A percentile compares a stretch with the other conserved stretches of the same genome.
phyloP scores from a whole-genome alignment of 2,113 vertebrate genomes.

The Burhinus oedicnemus region DNA sequence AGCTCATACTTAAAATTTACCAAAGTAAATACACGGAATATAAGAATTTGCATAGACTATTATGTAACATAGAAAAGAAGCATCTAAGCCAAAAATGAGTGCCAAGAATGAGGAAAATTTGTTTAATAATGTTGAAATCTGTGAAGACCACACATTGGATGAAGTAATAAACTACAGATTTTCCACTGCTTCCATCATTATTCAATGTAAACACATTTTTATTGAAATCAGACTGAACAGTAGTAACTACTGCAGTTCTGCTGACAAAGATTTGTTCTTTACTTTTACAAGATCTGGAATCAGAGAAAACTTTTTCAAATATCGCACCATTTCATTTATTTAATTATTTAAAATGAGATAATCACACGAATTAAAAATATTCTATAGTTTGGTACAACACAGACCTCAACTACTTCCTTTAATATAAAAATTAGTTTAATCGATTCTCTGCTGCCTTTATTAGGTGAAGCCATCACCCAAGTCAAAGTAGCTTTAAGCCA shows the following conservation, averaged over 20 bases:
- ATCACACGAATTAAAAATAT: background rate
- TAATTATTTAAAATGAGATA: background rate
- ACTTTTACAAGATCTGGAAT: background rate
- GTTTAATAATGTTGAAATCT: background rate
- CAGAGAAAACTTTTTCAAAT: background rate
- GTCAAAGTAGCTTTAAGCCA: background rate
- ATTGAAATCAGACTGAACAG: background rate
- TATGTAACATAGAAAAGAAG: background rate
- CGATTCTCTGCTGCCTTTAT: background rate
- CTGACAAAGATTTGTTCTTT: background rate
- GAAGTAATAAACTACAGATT: background rate
- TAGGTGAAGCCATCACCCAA: background rate
- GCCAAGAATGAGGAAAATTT: background rate
- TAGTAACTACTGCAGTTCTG: background rate
- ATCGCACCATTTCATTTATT: background rate
- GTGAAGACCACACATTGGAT: background rate
- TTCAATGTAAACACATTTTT: background rate
- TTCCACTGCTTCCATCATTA: background rate
- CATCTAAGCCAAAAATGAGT: background rate
- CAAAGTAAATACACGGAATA: background rate
- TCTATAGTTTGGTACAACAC: background rate
- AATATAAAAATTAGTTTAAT: background rate
- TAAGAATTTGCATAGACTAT: background rate
- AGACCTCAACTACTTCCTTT: background rate
- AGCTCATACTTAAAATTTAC: background rate